phyloP scores from a whole-genome alignment of 2,888 invertebrate species.

The Philonicus albiceps region DNA sequence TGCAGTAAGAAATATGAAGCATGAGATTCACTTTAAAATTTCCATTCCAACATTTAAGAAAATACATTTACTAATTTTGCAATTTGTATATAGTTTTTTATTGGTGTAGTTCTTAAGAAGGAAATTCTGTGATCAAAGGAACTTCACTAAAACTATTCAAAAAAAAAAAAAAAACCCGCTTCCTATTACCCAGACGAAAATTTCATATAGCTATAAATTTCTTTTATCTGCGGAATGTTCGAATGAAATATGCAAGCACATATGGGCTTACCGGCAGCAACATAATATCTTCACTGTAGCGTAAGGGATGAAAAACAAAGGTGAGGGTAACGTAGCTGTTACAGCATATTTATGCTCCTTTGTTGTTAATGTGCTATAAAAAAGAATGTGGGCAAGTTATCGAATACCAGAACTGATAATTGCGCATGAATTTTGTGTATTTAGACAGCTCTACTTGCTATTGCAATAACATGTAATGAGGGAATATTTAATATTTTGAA shows the following conservation, averaged over 20 bases:
- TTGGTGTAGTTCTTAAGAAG: not conserved
- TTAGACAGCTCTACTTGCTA: not conserved
- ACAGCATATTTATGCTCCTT: not conserved
- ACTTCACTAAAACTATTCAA: not conserved
- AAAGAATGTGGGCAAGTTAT: not conserved
- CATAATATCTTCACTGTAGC: not conserved
- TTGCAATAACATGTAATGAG: not conserved
- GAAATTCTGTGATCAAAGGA: not conserved
- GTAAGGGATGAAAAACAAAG: not conserved
- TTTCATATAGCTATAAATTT: not conserved
- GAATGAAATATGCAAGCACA: not conserved
- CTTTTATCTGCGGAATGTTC: not conserved
- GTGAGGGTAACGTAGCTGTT: not conserved
- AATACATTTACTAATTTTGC: too few species aligned
- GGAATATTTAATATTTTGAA: not conserved
- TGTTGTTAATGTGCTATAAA: not conserved
- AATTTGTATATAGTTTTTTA: too few species aligned
- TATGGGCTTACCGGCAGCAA: not conserved
- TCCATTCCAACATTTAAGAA: too few species aligned
- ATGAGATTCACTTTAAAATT: not conserved
- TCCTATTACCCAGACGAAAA: not conserved
- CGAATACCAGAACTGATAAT: not conserved
- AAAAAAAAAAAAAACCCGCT: not conserved
- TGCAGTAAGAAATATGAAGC: too few species aligned
- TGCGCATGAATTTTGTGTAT: not conserved